Conservation (phyloP, 2,797 vertebrate species). For the Emydoidea blandingii region DNA sequence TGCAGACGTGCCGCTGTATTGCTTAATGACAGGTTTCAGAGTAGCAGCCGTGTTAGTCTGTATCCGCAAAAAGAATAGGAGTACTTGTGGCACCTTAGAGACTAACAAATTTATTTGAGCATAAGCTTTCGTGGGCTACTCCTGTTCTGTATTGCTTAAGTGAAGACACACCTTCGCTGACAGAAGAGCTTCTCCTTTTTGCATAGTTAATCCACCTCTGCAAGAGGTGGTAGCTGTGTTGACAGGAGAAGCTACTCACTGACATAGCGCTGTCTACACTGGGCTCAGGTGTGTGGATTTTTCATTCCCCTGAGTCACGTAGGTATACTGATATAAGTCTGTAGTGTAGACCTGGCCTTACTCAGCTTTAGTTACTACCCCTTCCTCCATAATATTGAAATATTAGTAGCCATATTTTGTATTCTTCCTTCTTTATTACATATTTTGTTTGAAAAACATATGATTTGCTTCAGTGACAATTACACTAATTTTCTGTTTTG, state of each 20-base stretch:
- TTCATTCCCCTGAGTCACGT: not conserved
- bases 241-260: no score
- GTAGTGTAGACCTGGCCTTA: not conserved
- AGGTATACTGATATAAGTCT: not conserved
- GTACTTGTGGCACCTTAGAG: no score
- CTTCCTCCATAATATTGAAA: not conserved
- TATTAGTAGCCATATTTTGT: not conserved
- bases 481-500: conserved; percentile 36
- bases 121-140: no score
- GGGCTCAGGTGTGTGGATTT: not conserved
- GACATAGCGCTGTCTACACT: no score
- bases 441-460: not conserved
- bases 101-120: no score
- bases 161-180: not conserved
- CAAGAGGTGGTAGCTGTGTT: not conserved
- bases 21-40: no score
- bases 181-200: not conserved
- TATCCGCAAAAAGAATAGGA: no score
- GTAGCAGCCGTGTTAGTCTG: no score
- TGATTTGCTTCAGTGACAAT: not conserved
- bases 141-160: no score
- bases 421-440: not conserved
- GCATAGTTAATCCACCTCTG: not conserved
- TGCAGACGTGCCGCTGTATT: not conserved
- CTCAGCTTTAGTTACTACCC: not conserved